Conservation (phyloP, 2,888 invertebrate genomes). For the Lasioglossum zephyrum region DNA sequence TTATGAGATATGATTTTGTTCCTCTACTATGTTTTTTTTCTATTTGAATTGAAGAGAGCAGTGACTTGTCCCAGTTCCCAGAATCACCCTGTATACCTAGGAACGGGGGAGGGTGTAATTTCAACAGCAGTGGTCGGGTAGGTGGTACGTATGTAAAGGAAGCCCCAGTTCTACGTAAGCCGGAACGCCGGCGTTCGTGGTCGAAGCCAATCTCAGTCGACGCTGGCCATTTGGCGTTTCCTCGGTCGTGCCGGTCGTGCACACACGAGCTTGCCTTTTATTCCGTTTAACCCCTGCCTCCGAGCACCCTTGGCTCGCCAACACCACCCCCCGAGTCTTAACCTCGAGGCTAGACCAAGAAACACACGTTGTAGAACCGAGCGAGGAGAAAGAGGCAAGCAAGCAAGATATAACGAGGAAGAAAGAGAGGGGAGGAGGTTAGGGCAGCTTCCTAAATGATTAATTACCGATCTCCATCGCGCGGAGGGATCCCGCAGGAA, state of each 20-base stretch:
- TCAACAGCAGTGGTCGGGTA: conserved; percentile 61
- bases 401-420: background rate
- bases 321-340: conserved; percentile 27
- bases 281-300: conserved; percentile 61
- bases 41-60: no score
- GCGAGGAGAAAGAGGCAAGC: background rate
- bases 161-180: conserved; percentile 70
- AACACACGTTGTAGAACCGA: background rate
- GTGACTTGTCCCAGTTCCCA: no score
- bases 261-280: conserved; percentile 69
- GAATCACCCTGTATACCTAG: background rate
- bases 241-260: conserved; percentile 62
- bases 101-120: conserved; percentile 1
- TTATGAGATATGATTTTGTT: no score
- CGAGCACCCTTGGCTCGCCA: conserved; percentile 48
- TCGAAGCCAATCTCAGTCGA: conserved; percentile 73
- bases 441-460: conserved; percentile 79
- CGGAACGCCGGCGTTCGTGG: conserved; percentile 70
- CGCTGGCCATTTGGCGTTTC: conserved; percentile 81
- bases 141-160: conserved; percentile 70
- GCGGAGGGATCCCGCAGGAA: conserved; percentile 67
- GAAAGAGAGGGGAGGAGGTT: conserved; percentile 30
- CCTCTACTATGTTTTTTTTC: no score
- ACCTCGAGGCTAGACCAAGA: background rate
- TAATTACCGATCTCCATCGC: conserved; percentile 81